Conservation (phyloP, 2,888 invertebrate species). For the Platycheirus rosarum region DNA sequence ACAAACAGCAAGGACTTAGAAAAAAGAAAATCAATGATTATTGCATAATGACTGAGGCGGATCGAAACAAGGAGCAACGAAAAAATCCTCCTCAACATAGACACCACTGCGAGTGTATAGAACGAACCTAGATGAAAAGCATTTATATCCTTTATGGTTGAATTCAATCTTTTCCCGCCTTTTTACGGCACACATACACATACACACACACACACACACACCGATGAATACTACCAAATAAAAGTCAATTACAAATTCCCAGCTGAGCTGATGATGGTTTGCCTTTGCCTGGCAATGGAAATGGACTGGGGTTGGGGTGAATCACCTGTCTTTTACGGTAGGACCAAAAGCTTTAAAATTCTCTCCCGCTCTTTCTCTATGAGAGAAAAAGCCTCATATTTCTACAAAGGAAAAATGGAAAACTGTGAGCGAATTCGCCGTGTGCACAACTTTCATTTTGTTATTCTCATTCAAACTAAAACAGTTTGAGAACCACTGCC, state of each 20-base stretch:
- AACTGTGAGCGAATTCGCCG: constrained; percentile 58
- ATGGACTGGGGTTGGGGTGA: constrained; percentile 1
- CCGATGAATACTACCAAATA: constrained; percentile 13
- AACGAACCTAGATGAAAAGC: not conserved
- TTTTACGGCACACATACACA: constrained; percentile 38
- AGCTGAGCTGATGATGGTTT: constrained; percentile 59
- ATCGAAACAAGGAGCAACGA: constrained; percentile 19
- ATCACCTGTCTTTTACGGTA: constrained; percentile 63
- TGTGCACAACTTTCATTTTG: constrained; percentile 11
- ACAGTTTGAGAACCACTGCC: constrained; percentile 50
- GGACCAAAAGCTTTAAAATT: constrained; percentile 56
- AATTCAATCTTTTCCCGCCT: constrained; percentile 67
- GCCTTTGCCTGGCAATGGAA: constrained; percentile 10
- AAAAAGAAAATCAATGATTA: constrained; percentile 72
- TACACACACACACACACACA: constrained; percentile 8
- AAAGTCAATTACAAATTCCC: constrained; percentile 71
- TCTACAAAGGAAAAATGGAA: not conserved
- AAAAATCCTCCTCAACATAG: constrained; percentile 29
- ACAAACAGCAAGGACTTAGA: constrained; percentile 40
- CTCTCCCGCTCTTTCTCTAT: not conserved
- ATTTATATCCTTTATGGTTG: constrained; percentile 47
- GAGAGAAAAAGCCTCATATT: too few species aligned
- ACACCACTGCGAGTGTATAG: constrained; percentile 36
- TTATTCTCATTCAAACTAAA: constrained; percentile 7
- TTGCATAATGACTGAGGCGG: constrained; percentile 69